Base-by-base conservation (phyloP, 2,888 invertebrate species). In the Cheilosia vernalis region DNA sequence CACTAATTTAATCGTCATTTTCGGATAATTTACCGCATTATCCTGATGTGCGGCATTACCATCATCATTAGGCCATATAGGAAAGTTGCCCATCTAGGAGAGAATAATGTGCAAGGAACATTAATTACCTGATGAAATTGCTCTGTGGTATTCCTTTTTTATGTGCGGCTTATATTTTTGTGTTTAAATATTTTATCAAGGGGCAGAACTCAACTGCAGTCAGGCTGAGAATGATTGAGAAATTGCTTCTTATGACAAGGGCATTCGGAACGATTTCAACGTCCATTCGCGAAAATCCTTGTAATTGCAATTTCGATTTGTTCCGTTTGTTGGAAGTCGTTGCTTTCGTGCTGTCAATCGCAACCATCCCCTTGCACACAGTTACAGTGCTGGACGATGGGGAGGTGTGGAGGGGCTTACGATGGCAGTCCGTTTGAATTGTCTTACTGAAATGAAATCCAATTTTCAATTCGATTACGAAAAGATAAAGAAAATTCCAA, bases 401-500 rank as follows among this genome's bases (percentile, higher is more conserved):
- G 10, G 1, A 33, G 27, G 30, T 44, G 40, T 33, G 13, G 40
- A 63, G 30, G 30, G 51, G 72, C 55, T 67, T 51, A 61, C 53
- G 72, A 63, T 64, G 78, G 58, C 63, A 56, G 80, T 76, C 81
- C 70, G 42, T 80, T 72, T 61, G 70, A 67, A 63, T 80, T 77
- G 85, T 85, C 85, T 72, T 49, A 61, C 53, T 79, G 49, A 37
- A 76, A 81, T 61, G 60, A 81, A 85, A 81, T 81, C 85, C 85
- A 85, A 85, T 85, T 85, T 85, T 85, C 85, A 85, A 85, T 85
- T 85, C 85, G 85, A 85, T 85, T 85, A 85, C 85, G 72, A 77
- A 76, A 81, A 81, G 81, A 85, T 85, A 81, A 81, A 77, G 85
- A 81, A 85, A 81, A 81, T 85, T 85, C 76, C 63, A 81, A 81